Evolutionary conservation across 2,888 invertebrate species (phyloP), one percentile per base, ranked within the genome.

Genomic region (Tanypteryx hageni): DNA sequence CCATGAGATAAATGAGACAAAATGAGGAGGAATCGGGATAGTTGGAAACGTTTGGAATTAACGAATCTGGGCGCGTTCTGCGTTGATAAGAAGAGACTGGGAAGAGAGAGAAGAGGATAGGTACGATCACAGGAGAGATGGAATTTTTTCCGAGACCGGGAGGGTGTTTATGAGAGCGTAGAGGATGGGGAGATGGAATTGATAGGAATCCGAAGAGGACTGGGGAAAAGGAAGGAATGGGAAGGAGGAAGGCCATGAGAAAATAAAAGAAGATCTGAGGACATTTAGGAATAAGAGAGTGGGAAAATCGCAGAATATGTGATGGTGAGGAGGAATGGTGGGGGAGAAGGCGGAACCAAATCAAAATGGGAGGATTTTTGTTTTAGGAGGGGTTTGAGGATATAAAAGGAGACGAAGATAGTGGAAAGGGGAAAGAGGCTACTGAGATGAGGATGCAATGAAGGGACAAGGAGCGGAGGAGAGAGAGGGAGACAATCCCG

Each of bases 1-100:
- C 76, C 76, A n/a, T 22, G 68, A 68, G 68, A 27, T 76, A 76
- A 27, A 76, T 76, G 76, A 76, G 76, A 76, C 76, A 76, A 76
- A 76, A 76, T 76, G 76, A 76, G 76, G 22, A 76, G 76, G 22
- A 76, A 76, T 76, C 76, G 76, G 76, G 22, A 44, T 44, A 44
- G 44, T 44, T 44, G 44, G 44, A 22, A 76, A 76, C 76, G 76
- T 18, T 18, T 18, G 64, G 64, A 64, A 64, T 64, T 22, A 76
- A 76, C 76, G 76, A 76, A 76, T 76, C 76, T 10, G 22, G 18
- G 22, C 22, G 22, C 3, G 10, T 76, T 76, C 22, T 27, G 22
- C 13, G 2, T 76, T 76, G 76, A 76, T 76, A 76, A 76, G 44
- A 5, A 44, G 76, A 76, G 27, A 22, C 7, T n/a, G 76, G 68